phyloP scores from a whole-genome alignment of 2,888 invertebrate genomes.

The Cheilosia grossa region DNA sequence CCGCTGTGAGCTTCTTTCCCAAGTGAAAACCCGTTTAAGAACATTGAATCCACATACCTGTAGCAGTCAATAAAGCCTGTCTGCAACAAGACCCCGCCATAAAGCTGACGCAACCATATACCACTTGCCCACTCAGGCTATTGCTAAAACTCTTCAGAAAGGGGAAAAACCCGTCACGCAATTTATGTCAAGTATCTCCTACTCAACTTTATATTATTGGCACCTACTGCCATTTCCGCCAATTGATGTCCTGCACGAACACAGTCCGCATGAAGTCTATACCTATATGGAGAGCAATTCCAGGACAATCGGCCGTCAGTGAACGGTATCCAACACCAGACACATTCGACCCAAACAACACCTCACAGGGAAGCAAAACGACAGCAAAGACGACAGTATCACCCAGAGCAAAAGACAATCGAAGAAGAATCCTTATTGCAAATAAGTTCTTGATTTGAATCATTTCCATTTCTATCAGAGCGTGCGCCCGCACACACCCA shows the following conservation, averaged over 20 bases:
- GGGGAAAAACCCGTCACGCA: neutral
- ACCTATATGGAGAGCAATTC: slow-evolving; percentile 5
- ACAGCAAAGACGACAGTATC: slow-evolving; percentile 9
- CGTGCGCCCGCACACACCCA: neutral
- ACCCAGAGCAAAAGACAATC: slow-evolving; percentile 48
- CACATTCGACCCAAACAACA: slow-evolving; percentile 48
- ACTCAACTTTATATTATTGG: slow-evolving; percentile 8
- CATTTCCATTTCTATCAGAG: slow-evolving; percentile 38
- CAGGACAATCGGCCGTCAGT: neutral
- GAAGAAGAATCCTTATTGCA: slow-evolving; percentile 55
- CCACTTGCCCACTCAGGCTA: too few species aligned
- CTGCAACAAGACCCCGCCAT: too few species aligned
- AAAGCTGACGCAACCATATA: too few species aligned
- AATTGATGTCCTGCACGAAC: slow-evolving; percentile 18
- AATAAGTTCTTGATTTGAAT: slow-evolving; percentile 61
- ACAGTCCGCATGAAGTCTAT: slow-evolving; percentile 44
- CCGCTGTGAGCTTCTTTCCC: too few species aligned
- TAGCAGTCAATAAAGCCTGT: too few species aligned
- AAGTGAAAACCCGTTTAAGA: too few species aligned
- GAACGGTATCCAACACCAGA: slow-evolving; percentile 18
- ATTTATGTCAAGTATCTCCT: slow-evolving; percentile 7
- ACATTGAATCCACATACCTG: neutral
- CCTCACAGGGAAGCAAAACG: slow-evolving; percentile 18
- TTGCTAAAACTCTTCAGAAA: too few species aligned
- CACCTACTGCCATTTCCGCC: neutral